Evolutionary conservation across 2,113 vertebrate species (phyloP).

Genomic region (Eupsittula cactorum): DNA sequence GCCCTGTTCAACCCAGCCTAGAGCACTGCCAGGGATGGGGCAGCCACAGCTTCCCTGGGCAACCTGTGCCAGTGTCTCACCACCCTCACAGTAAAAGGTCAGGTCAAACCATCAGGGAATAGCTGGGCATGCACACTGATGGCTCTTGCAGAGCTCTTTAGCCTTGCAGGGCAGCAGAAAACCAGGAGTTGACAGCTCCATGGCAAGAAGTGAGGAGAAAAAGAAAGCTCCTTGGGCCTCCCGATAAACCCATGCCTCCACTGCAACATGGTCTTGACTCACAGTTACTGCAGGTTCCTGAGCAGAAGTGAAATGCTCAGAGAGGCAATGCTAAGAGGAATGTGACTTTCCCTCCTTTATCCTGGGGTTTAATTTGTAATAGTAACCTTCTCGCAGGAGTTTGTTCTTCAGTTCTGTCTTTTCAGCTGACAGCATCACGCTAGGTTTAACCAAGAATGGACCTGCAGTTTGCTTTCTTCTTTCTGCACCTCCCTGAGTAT

Average conservation of each 20-base stretch:
- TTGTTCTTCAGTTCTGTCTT: background rate
- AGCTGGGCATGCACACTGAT: background rate
- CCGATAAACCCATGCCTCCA: background rate
- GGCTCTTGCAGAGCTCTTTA: background rate
- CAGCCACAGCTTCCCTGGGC: background rate
- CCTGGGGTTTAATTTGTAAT: background rate
- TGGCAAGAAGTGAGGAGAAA: background rate
- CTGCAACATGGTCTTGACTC: background rate
- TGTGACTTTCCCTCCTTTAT: background rate
- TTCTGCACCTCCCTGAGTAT: background rate
- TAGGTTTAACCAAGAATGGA: rapidly evolving
- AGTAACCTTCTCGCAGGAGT: background rate
- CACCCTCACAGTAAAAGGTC: background rate
- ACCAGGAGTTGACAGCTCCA: background rate
- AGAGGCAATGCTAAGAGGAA: background rate
- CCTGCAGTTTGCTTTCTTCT: background rate
- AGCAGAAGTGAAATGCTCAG: background rate
- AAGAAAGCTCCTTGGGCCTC: background rate
- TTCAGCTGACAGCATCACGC: background rate
- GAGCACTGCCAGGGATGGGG: background rate
- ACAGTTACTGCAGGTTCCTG: background rate
- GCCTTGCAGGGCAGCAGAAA: background rate
- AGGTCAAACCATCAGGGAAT: background rate
- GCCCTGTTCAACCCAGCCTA: background rate
- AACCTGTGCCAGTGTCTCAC: background rate